Conservation (phyloP, 2,888 invertebrate genomes). For the Dinocampus coccinellae region DNA sequence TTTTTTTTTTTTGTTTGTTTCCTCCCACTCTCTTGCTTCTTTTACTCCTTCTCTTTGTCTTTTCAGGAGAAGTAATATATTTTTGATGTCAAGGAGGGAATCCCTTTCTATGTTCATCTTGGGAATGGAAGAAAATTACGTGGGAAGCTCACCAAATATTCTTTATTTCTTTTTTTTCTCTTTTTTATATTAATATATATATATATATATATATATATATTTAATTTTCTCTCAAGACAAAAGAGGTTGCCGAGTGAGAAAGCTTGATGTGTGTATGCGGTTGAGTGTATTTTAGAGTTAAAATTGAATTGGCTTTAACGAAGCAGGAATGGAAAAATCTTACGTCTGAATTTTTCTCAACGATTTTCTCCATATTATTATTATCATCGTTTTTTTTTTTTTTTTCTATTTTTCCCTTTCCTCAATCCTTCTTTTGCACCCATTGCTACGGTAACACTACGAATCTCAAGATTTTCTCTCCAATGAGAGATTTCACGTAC, state of each 20-base stretch:
- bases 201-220: background rate
- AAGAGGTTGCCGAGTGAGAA: background rate
- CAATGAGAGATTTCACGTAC: slow-evolving; percentile 38
- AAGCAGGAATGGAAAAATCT: slow-evolving; percentile 33
- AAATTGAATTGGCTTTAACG: slow-evolving; percentile 49
- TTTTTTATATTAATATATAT: background rate
- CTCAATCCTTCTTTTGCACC: slow-evolving; percentile 7
- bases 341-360: slow-evolving; percentile 15
- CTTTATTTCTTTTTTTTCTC: background rate
- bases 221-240: background rate
- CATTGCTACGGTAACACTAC: slow-evolving; percentile 23
- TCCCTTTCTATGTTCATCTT: slow-evolving; percentile 3
- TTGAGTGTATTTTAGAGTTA: slow-evolving; percentile 31
- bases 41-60: background rate
- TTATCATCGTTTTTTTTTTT: slow-evolving; percentile 3
- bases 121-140: slow-evolving; percentile 3
- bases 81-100: slow-evolving; percentile 2
- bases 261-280: slow-evolving; percentile 1
- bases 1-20: slow-evolving; percentile 14
- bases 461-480: slow-evolving; percentile 25
- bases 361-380: slow-evolving; percentile 32
- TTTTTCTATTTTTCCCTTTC: slow-evolving; percentile 16
- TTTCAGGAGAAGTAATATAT: background rate
- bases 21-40: background rate
- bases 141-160: background rate